Percentiles rank a stretch among this genome's conserved stretches.
phyloP scores from a whole-genome alignment of 2,888 invertebrate species.

The Macrophya alboannulata region DNA sequence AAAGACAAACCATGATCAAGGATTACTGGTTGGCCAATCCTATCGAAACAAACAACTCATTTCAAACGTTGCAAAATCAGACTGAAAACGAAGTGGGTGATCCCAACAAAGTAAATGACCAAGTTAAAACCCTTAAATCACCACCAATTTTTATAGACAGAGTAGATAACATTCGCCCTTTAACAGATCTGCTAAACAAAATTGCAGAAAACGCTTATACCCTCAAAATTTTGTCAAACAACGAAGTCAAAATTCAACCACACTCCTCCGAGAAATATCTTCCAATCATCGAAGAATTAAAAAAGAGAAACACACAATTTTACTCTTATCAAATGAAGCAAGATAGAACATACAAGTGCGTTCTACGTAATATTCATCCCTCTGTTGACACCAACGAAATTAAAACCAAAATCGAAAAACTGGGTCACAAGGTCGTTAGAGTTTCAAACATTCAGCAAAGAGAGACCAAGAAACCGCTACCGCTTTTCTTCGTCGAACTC shows the following conservation, averaged over 20 bases:
- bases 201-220: slow-evolving; percentile 17
- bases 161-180: slow-evolving; percentile 26
- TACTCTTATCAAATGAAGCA: no score
- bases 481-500: neutral
- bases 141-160: slow-evolving; percentile 11
- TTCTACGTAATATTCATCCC: no score
- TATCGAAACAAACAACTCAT: slow-evolving; percentile 3
- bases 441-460: neutral
- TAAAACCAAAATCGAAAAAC: no score
- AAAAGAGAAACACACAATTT: neutral
- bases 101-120: neutral
- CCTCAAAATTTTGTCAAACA: slow-evolving; percentile 13
- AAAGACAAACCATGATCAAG: slow-evolving; percentile 7
- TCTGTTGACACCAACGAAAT: no score
- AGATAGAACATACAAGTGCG: no score
- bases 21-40: slow-evolving; percentile 32
- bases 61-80: neutral
- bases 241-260: slow-evolving; percentile 27
- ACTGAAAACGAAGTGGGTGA: neutral
- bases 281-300: neutral
- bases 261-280: neutral
- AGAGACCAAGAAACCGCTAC: neutral
- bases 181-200: neutral
- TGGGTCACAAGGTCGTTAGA: no score
- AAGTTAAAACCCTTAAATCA: neutral